Evolutionary conservation across 2,113 vertebrate species (phyloP).

Genomic region (Istiophorus platypterus): DNA sequence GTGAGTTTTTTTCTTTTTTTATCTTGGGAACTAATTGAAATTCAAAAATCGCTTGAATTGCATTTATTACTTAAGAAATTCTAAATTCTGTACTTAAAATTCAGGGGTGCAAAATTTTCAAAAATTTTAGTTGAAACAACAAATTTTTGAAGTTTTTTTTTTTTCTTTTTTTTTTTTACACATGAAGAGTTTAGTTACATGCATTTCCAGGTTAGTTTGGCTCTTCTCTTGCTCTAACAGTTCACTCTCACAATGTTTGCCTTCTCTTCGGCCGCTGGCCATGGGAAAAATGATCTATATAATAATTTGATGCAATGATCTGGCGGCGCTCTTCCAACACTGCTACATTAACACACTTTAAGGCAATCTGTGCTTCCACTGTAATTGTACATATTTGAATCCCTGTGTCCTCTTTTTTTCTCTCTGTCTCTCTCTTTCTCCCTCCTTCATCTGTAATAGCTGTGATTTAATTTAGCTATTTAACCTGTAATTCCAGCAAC

Average conservation of each 20-base stretch:
- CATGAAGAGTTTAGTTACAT: too few relatives aligned
- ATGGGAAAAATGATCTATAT: constrained; percentile 17
- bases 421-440: constrained; percentile 26
- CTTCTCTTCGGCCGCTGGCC: not conserved
- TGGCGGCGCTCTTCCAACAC: constrained; percentile 73
- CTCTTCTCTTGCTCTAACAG: too few relatives aligned
- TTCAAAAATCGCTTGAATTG: too few relatives aligned
- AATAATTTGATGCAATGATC: constrained; percentile 61
- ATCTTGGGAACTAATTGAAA: too few relatives aligned
- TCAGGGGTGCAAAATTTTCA: too few relatives aligned
- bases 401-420: constrained; percentile 16
- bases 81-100: too few relatives aligned
- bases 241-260: not conserved
- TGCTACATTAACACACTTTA: constrained; percentile 87
- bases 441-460: constrained; percentile 89
- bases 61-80: too few relatives aligned
- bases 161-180: too few relatives aligned
- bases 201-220: too few relatives aligned
- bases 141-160: too few relatives aligned
- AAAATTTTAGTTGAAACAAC: too few relatives aligned
- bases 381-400: constrained; percentile 88
- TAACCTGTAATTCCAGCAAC: constrained; percentile 99
- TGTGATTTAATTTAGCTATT: constrained; percentile 99
- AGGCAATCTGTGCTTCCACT: constrained; percentile 86
- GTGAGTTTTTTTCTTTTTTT: too few relatives aligned